Evolutionary conservation across 2,888 invertebrate species (phyloP), one percentile per base, ranked within the genome.

Genomic region (Dendrolimus pini): DNA sequence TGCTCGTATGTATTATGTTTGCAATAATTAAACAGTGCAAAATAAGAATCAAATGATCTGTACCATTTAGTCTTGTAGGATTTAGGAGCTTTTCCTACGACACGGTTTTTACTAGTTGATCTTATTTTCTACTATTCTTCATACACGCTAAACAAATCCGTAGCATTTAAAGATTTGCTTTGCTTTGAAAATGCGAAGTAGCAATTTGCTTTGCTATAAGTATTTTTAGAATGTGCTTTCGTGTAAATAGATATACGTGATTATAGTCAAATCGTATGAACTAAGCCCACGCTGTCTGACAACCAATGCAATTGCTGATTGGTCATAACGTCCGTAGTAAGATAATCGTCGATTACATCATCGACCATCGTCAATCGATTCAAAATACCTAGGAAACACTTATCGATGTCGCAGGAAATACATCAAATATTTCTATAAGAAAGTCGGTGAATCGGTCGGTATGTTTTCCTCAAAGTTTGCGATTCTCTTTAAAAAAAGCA

Each of bases 261-360:
- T 47, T 10, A 10, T 47, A 10, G 12, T 47, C 47, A 47, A 7
- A 3, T 47, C 12, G 47, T 47, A 47, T 41, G 30, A 30, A 30
- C 30, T 30, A 30, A 59, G 63, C 60, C 69, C 69, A 62, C 58
- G 68, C 75, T 41, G 75, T 73, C 72, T 74, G 69, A 67, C 64
- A 63, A 59, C 41, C 59, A 58, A 57, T 54, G 57, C 53, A 57
- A 67, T 61, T 69, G 63, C 59, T 65, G 64, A 69, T 64, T 64
- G 61, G 60, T 10, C 47, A 47, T 10, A 9, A 47, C 12, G 30
- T 30, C 30, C 30, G 30, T 47, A 47, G 42, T 47, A 52, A 58
- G 61, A 56, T 56, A 42, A 56, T 53, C 60, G 53, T 58, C 58
- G 61, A 30, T 60, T 54, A 62, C 52, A 41, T 41, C n/a, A 52